phyloP scores from a whole-genome alignment of 2,888 invertebrate genomes.

The Apodemia zela region DNA sequence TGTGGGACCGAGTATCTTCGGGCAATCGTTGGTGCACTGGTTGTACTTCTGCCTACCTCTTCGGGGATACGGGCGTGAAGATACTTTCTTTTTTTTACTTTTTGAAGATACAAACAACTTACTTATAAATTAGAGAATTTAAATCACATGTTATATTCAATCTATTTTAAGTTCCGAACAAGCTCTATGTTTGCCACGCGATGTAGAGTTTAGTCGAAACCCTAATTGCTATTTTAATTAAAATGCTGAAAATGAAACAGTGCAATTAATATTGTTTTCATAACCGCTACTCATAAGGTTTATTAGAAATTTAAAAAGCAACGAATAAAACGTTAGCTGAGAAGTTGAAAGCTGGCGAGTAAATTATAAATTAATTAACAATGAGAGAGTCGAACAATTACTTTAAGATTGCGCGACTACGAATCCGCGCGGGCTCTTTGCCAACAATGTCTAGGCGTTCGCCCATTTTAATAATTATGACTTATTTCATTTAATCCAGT shows the following conservation, averaged over 20 bases:
- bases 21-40: too few species aligned
- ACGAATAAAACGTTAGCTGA: constrained; percentile 36
- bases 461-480: constrained; percentile 62
- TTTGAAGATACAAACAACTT: background rate
- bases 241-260: background rate
- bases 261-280: constrained; percentile 11
- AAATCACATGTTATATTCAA: background rate
- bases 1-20: too few species aligned
- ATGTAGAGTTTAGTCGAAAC: constrained; percentile 3
- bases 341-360: constrained; percentile 54
- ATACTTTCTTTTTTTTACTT: too few species aligned
- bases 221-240: constrained; percentile 9
- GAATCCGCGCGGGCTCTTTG: constrained; percentile 54
- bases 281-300: constrained; percentile 18
- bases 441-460: constrained; percentile 50
- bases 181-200: background rate
- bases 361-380: constrained; percentile 74
- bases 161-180: background rate
- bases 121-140: background rate
- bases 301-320: constrained; percentile 40
- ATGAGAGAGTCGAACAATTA: constrained; percentile 56
- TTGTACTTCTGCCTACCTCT: too few species aligned
- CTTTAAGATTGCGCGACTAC: constrained; percentile 56
- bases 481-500: constrained; percentile 50
- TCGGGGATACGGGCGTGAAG: too few species aligned